Percentiles rank a stretch among this genome's conserved stretches.
These are phyloP conservation scores for Onthophagus taurus DNA, from an alignment of 1,140 invertebrate genomes.

Conservation along the genomic window DNA sequence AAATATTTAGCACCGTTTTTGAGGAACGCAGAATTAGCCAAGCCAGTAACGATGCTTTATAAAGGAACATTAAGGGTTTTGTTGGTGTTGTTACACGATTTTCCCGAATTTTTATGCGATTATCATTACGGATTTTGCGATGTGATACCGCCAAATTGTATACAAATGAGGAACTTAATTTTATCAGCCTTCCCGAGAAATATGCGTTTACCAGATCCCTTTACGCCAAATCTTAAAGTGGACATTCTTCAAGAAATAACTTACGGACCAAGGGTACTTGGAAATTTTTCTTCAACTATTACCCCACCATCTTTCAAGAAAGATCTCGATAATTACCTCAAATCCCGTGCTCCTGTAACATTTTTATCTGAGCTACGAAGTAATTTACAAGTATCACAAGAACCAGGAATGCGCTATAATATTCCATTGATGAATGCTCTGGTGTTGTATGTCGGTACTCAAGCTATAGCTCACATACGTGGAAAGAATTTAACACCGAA, in stretches of 20 bases:
- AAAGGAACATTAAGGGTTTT: constrained; percentile 93
- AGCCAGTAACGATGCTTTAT: constrained; percentile 87
- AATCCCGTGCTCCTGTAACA: constrained; percentile 87
- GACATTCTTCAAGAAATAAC: constrained; percentile 85
- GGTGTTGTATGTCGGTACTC: constrained; percentile 93
- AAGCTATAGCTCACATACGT: constrained; percentile 84
- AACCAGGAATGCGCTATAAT: constrained; percentile 88
- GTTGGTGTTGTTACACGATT: constrained; percentile 95
- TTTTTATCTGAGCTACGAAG: constrained; percentile 87
- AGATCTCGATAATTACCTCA: constrained; percentile 93
- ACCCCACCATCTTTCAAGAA: constrained; percentile 84
- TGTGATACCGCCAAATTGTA: constrained; percentile 97
- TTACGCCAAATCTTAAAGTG: constrained; percentile 94
- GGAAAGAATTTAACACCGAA: constrained; percentile 83
- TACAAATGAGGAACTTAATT: constrained; percentile 97
- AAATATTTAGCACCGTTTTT: constrained; percentile 95
- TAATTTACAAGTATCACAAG: constrained; percentile 78
- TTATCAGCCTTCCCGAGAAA: constrained; percentile 95
- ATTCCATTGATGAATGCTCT: constrained; percentile 94
- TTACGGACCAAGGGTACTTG: constrained; percentile 76
- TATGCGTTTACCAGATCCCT: constrained; percentile 96
- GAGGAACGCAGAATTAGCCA: constrained; percentile 89
- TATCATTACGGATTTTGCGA: constrained; percentile 99
- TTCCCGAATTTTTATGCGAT: constrained; percentile 98
- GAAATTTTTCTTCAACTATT: constrained; percentile 82